phyloP scores from a whole-genome alignment of 2,888 invertebrate genomes.

The Cremastinae sp. region DNA sequence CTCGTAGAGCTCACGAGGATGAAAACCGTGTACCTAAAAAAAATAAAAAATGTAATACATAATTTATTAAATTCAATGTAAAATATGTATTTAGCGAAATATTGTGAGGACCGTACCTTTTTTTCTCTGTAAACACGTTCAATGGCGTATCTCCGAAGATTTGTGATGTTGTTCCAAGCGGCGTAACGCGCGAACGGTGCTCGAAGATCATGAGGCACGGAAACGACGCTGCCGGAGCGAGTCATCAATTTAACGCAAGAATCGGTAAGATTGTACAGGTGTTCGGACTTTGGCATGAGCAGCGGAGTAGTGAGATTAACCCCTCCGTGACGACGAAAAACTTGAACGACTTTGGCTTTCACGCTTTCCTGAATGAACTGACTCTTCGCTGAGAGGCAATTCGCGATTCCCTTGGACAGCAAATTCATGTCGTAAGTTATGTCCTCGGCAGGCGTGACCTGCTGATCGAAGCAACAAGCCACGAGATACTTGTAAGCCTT shows the following conservation, averaged over 20 bases:
- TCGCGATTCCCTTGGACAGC: constrained; percentile 71
- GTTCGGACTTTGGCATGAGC: constrained; percentile 87
- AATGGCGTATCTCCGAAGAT: constrained; percentile 91
- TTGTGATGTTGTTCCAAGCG: constrained; percentile 89
- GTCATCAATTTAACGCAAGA: constrained; percentile 92
- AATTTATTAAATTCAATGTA: neutral
- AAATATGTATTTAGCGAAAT: too few species aligned
- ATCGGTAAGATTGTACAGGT: constrained; percentile 83
- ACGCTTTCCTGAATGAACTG: constrained; percentile 72
- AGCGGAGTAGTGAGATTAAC: constrained; percentile 89
- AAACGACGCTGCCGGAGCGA: constrained; percentile 91
- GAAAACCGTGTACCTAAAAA: constrained; percentile 84
- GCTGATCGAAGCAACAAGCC: constrained; percentile 83
- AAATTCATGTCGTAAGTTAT: constrained; percentile 90
- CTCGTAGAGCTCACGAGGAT: constrained; percentile 94
- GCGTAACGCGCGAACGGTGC: constrained; percentile 91
- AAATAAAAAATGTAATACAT: neutral
- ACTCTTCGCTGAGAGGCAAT: constrained; percentile 66
- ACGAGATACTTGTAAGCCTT: constrained; percentile 89
- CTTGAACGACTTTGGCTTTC: constrained; percentile 81
- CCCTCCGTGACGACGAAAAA: constrained; percentile 91
- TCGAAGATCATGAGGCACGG: constrained; percentile 91
- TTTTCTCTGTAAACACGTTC: constrained; percentile 93
- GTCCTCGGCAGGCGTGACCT: constrained; percentile 86
- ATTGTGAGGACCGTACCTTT: constrained; percentile 83